phyloP scores from a whole-genome alignment of 2,888 invertebrate species.

The Rhyacophila evoluta region DNA sequence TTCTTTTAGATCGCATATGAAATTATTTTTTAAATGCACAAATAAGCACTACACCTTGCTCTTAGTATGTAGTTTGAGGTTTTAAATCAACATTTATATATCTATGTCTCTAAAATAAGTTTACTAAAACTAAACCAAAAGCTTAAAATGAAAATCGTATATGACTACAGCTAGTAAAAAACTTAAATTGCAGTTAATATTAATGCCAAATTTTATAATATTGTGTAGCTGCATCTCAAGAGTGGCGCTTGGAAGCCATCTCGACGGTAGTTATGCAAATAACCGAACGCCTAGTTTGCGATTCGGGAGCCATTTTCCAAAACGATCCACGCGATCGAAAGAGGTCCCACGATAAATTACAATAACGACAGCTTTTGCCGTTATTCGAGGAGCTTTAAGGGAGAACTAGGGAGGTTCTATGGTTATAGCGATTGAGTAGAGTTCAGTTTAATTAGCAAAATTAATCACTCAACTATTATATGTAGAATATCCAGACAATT shows the following conservation, averaged over 20 bases:
- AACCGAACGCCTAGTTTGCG: constrained; percentile 37
- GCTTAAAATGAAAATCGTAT: no score
- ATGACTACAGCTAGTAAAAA: no score
- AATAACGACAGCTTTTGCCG: constrained; percentile 42
- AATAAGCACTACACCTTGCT: no score
- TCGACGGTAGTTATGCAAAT: constrained; percentile 44
- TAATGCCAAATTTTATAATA: no score
- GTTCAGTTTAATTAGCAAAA: constrained; percentile 3
- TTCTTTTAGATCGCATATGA: no score
- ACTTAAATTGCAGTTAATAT: no score
- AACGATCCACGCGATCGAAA: constrained; percentile 5
- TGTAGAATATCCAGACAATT: no score
- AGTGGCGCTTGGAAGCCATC: not conserved
- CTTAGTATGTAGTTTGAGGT: no score
- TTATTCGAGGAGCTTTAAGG: constrained; percentile 31
- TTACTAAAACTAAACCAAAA: no score
- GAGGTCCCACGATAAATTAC: constrained; percentile 41
- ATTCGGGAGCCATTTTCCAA: constrained; percentile 28
- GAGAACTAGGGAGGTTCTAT: not conserved
- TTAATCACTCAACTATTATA: not conserved
- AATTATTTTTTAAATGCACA: no score
- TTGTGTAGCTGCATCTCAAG: not conserved
- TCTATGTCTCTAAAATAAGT: no score
- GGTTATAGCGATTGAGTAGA: not conserved
- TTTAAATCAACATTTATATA: no score